Conservation (phyloP, 2,888 invertebrate genomes). For the Agrotis ipsilon region DNA sequence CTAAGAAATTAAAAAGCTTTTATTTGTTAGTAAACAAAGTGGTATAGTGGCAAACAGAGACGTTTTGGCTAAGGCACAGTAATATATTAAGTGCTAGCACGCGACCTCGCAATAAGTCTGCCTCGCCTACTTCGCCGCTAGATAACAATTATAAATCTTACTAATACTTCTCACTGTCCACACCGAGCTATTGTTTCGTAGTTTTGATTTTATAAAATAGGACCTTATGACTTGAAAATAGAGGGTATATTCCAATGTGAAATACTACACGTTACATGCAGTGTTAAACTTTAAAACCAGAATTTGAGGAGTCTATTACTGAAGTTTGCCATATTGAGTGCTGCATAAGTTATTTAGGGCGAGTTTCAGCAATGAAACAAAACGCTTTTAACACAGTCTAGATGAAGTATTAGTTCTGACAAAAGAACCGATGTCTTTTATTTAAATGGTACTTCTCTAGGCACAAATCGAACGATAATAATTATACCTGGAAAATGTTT, state of each 20-base stretch:
- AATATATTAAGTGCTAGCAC: constrained; percentile 88
- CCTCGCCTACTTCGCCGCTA: constrained; percentile 83
- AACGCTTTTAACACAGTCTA: too few species aligned
- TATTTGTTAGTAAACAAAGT: constrained; percentile 84
- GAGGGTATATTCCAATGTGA: constrained; percentile 31
- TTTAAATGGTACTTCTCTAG: too few species aligned
- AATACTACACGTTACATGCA: constrained; percentile 9
- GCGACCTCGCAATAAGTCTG: constrained; percentile 86
- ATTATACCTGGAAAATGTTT: too few species aligned
- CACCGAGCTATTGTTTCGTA: constrained; percentile 73
- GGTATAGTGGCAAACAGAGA: constrained; percentile 84
- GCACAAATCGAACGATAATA: background rate
- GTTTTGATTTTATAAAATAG: constrained; percentile 58
- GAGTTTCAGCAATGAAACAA: too few species aligned
- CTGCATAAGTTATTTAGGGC: background rate
- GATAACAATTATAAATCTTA: constrained; percentile 89
- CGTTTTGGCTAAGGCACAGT: constrained; percentile 84
- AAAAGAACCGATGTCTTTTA: too few species aligned
- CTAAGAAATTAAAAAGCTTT: constrained; percentile 70
- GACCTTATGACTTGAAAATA: constrained; percentile 47
- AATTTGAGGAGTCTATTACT: constrained; percentile 29
- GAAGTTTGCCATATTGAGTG: constrained; percentile 24
- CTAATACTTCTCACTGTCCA: constrained; percentile 87
- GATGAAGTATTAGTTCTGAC: too few species aligned
- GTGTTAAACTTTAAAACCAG: constrained; percentile 39